A percentile compares a stretch with the other conserved stretches of the same genome.
Evolutionary conservation across 2,888 invertebrate genomes (phyloP).

Genomic region (Drosophila peninsularis): DNA sequence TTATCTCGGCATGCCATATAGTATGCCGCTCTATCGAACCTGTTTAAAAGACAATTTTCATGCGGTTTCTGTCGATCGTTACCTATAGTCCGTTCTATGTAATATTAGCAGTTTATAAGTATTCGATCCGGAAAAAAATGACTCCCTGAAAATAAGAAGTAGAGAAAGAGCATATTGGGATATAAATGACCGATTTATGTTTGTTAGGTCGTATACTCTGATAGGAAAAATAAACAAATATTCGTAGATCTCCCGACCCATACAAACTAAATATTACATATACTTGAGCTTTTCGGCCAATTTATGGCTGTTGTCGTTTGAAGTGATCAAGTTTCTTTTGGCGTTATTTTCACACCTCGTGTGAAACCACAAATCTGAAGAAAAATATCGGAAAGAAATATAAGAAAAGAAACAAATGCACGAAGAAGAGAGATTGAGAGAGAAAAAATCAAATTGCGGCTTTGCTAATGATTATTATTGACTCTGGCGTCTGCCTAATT

Average conservation of each 20-base stretch:
- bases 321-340: conserved; percentile 32
- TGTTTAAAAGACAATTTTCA: too few species aligned
- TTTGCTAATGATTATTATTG: conserved; percentile 48
- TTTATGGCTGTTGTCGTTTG: background rate
- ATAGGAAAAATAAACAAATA: background rate
- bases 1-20: too few species aligned
- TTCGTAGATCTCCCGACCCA: background rate
- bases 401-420: background rate
- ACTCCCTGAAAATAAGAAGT: too few species aligned
- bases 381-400: conserved; percentile 7
- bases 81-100: too few species aligned
- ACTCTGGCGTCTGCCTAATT: conserved; percentile 59
- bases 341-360: conserved; percentile 50
- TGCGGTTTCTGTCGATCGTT: too few species aligned
- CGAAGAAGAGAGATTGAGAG: background rate
- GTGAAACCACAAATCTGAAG: conserved; percentile 28
- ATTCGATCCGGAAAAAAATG: too few species aligned
- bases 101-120: too few species aligned
- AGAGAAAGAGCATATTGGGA: too few species aligned
- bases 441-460: conserved; percentile 17
- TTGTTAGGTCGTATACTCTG: too few species aligned
- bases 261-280: background rate
- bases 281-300: background rate
- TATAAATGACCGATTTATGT: too few species aligned
- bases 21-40: too few species aligned